These are phyloP conservation scores for Chloroceryle aenea DNA, from an alignment of 2,113 vertebrate genomes.

Conservation along the genomic window DNA sequence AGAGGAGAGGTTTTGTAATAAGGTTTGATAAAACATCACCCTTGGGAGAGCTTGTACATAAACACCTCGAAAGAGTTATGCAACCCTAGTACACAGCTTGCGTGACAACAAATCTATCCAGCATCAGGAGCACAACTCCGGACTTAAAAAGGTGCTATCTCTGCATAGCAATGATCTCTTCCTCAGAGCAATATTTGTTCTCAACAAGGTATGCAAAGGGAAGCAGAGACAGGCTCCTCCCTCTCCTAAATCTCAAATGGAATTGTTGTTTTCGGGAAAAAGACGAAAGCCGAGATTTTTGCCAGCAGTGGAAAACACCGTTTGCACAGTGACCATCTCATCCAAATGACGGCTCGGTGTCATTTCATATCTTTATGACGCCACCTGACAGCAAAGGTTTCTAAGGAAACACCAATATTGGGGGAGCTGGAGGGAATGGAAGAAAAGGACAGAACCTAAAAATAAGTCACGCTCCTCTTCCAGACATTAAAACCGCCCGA, in stretches of 20 bases:
- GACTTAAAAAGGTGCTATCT: background rate
- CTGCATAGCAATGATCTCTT: background rate
- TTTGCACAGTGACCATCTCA: background rate
- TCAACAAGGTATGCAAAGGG: background rate
- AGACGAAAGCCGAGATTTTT: background rate
- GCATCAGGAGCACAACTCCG: background rate
- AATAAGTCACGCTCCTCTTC: slow-evolving; percentile 30
- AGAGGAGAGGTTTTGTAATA: slow-evolving; percentile 14
- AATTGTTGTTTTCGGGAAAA: background rate
- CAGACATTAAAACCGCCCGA: background rate
- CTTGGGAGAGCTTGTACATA: slow-evolving; percentile 13
- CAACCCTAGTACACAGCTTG: background rate
- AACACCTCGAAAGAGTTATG: slow-evolving; percentile 40
- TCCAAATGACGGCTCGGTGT: background rate
- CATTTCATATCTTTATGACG: background rate
- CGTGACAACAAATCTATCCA: background rate
- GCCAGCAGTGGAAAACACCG: background rate
- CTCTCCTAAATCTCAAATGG: background rate
- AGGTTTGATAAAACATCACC: slow-evolving; percentile 60
- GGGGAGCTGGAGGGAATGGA: background rate
- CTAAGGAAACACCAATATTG: slow-evolving; percentile 36
- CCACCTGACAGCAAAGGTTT: slow-evolving; percentile 22
- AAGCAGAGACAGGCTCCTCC: background rate
- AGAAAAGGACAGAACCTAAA: slow-evolving; percentile 45
- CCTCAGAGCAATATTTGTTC: background rate